Conservation (phyloP, 1,140 invertebrate species). For the Heliconius himera region DNA sequence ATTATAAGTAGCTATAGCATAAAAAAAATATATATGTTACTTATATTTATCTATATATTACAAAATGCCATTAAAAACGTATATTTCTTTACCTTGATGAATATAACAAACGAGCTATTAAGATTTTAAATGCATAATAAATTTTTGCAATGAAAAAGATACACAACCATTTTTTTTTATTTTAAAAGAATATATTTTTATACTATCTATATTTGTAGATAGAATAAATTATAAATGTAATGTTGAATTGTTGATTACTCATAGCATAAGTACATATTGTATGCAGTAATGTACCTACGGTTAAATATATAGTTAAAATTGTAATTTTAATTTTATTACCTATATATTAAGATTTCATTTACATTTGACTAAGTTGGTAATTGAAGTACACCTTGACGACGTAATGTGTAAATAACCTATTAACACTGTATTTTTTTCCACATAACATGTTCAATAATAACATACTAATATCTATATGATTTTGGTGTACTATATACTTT, state of each 20-base stretch:
- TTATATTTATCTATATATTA: too few relatives aligned
- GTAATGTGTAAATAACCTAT: not conserved
- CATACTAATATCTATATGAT: not conserved
- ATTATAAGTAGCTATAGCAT: too few relatives aligned
- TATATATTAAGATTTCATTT: not conserved
- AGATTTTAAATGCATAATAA: too few relatives aligned
- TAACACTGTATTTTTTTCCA: not conserved
- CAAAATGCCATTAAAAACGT: too few relatives aligned
- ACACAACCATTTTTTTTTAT: too few relatives aligned
- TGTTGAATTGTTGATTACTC: not conserved
- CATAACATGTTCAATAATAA: not conserved
- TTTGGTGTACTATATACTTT: too few relatives aligned
- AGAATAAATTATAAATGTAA: not conserved
- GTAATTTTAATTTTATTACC: not conserved
- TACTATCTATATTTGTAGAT: not conserved
- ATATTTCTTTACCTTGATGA: too few relatives aligned
- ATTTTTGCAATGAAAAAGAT: too few relatives aligned
- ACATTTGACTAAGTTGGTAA: not conserved
- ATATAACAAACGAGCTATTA: too few relatives aligned
- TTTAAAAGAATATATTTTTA: too few relatives aligned
- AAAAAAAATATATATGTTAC: too few relatives aligned
- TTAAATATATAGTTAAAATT: not conserved
- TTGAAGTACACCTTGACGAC: conserved; percentile 1
- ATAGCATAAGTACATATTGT: not conserved
- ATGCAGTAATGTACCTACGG: not conserved